Evolutionary conservation across 1,140 invertebrate genomes (phyloP), one percentile per base, ranked within the genome.

Genomic region (Drosophila lini): DNA sequence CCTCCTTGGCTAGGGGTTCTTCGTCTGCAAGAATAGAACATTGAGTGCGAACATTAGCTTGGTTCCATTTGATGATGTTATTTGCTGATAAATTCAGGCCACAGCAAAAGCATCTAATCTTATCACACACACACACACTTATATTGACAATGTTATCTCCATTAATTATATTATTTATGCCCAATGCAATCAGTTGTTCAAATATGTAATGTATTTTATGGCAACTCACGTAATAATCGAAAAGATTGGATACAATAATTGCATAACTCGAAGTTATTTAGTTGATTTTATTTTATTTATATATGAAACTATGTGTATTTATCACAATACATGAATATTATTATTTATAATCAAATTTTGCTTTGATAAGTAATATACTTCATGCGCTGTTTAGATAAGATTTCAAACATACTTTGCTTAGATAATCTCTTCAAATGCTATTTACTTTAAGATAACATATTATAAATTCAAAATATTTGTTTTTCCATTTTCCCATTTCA

Each of bases 11-110:
- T 41, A 71, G 58, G 68, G 67, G 41, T 65, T 82, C 86, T 42
- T 90, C 86, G 82, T 90, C 86, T 90, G 77, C 47, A 85, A 89
- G 50, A 61, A 53, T 9, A 31, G 41, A 59, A 69, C 9, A 52
- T 22, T 3, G 19, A 31, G 15, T 63, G n/a, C 15, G n/a, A 69
- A 52, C 31, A 41, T 78, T 62, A 70, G 45, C 50, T 25, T 10
- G 25, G 11, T 70, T 36, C 40, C 44, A 65, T 32, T 31, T 28
- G 63, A 16, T 63, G 25, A 42, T 47, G 45, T 34, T 65, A 65
- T 69, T 38, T 44, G 61, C 65, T 67, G 65, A 69, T 67, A 69
- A 10, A 45, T 44, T 44, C 31, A n/a, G 57, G 57, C 57, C 22
- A 28, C 22, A 48, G 47, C 25, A 16, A 38, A 67, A 65, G 44